Evolutionary conservation across 2,113 vertebrate species (phyloP), one percentile per base, ranked within the genome.

Genomic region (Morone chrysops): DNA sequence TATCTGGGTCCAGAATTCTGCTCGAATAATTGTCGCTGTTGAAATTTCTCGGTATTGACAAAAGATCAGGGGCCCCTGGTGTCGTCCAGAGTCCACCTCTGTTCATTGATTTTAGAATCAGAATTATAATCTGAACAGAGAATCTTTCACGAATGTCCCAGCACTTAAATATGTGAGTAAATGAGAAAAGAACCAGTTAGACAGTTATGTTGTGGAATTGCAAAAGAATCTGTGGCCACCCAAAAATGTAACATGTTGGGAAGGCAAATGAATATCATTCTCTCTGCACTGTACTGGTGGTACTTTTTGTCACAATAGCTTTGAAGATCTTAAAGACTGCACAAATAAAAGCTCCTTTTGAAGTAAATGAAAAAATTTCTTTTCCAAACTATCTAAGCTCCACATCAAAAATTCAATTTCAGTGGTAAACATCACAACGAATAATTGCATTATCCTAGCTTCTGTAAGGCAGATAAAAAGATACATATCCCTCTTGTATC

Each of bases 1-100:
- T 91, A 90, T 92, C 40, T 59, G 68, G 71, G 59, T 79, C 78
- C 65, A 18, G 63, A 83, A 82, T 89, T 89, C 73, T 84, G 78
- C 80, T 76, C 48, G 16, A 78, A 56, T 81, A 62, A 81, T 53
- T 84, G 83, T 71, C 12, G 4, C 54, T 57, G 78, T 69, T 88
- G 60, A 82, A 76, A 75, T 40, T 50, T 60, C 71, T 86, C 76
- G 48, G 48, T 53, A 59, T 50, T 70, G 63, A 75, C 61, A 82
- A 80, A 84, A 70, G 53, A 79, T 50, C 60, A 47, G 74, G 61
- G 60, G 57, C 47, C 36, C 18, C 18, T 14, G 2, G 70, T 78
- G 62, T 85, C 41, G 25, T 62, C 75, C 63, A 20, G 14, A 81
- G 74, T 84, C 76, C 70, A 78, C 14, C 62, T 79, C 57, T 75